Conservation (phyloP, 2,888 invertebrate species). For the Agonum fuliginosum region DNA sequence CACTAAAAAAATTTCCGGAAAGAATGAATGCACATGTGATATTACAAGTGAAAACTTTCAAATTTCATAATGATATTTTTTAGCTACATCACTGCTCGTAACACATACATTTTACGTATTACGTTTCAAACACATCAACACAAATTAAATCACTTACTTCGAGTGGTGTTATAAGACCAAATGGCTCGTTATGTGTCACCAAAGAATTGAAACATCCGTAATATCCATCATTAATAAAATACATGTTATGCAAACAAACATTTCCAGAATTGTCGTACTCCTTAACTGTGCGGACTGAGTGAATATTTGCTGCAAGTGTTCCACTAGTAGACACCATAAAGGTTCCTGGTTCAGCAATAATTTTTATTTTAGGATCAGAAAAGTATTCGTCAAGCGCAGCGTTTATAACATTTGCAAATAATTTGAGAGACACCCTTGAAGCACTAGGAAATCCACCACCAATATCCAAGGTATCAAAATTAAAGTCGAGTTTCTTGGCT, state of each 20-base stretch:
- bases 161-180: not conserved
- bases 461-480: slow-evolving; percentile 75
- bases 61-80: no score
- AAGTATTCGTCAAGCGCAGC: slow-evolving; percentile 51
- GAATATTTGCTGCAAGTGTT: slow-evolving; percentile 75
- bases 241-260: slow-evolving; percentile 69
- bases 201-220: slow-evolving; percentile 79
- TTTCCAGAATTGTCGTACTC: slow-evolving; percentile 62
- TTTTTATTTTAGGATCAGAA: slow-evolving; percentile 63
- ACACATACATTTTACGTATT: no score
- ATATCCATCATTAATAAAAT: slow-evolving; percentile 79
- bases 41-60: no score
- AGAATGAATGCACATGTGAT: no score
- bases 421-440: slow-evolving; percentile 70
- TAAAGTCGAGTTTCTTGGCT: slow-evolving; percentile 73
- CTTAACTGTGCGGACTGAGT: slow-evolving; percentile 73
- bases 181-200: slow-evolving; percentile 59
- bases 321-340: slow-evolving; percentile 78
- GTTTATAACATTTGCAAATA: slow-evolving; percentile 39
- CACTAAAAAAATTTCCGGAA: no score
- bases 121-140: not conserved
- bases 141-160: not conserved
- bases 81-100: no score
- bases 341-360: slow-evolving; percentile 79
- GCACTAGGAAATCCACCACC: slow-evolving; percentile 78